Evolutionary conservation across 1,140 invertebrate species (phyloP).

Genomic region (Pantala flavescens): DNA sequence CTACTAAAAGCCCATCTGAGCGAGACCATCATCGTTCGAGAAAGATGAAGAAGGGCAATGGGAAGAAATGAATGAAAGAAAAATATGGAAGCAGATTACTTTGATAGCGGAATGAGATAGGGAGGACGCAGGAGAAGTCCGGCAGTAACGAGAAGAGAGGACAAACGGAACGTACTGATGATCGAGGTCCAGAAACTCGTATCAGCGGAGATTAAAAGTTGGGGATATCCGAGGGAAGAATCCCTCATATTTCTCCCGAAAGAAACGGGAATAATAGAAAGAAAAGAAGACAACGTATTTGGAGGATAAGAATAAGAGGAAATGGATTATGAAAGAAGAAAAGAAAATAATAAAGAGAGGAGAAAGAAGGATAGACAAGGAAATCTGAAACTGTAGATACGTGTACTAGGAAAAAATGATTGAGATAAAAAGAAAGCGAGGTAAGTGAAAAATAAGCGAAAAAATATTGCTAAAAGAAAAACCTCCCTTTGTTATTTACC

Average conservation of each 20-base stretch:
- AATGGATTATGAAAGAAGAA: too few relatives aligned
- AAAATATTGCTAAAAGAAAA: too few relatives aligned
- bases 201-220: conserved; percentile 1
- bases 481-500: too few relatives aligned
- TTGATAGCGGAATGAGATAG: neutral
- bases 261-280: neutral
- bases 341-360: too few relatives aligned
- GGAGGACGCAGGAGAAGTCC: neutral
- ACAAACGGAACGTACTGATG: neutral
- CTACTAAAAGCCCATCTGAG: neutral
- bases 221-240: neutral
- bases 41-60: neutral
- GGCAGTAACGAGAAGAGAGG: neutral
- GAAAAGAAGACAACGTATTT: neutral
- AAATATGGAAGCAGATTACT: too few relatives aligned
- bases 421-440: too few relatives aligned
- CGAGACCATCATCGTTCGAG: neutral
- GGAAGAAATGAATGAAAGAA: neutral
- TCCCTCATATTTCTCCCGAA: neutral
- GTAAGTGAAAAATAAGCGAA: too few relatives aligned
- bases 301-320: too few relatives aligned
- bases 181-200: neutral
- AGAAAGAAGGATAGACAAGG: too few relatives aligned
- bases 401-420: too few relatives aligned
- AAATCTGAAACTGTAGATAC: too few relatives aligned